Evolutionary conservation across 2,888 invertebrate genomes (phyloP).

Genomic region (Seladonia tumulorum): DNA sequence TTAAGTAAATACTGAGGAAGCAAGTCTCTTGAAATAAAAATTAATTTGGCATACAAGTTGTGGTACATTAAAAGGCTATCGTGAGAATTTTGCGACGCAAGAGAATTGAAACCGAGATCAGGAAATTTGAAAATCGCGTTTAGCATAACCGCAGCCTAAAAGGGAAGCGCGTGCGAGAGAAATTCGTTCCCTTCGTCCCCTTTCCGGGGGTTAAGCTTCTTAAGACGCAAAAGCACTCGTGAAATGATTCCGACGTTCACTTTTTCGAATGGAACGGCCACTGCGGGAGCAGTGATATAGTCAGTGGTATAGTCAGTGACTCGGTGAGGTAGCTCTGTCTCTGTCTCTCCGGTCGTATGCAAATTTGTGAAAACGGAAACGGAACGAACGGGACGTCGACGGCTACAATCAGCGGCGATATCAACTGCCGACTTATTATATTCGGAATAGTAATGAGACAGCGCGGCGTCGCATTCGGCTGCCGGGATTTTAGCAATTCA

Average conservation of each 20-base stretch:
- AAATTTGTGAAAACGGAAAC: slow-evolving; percentile 45
- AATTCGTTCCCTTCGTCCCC: neutral
- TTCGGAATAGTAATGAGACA: slow-evolving; percentile 72
- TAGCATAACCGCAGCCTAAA: neutral
- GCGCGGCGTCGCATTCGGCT: slow-evolving; percentile 1
- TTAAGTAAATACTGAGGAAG: too few relatives aligned
- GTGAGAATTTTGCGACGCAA: neutral
- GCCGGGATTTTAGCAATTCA: slow-evolving; percentile 73
- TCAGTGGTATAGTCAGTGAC: neutral
- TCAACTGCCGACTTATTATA: slow-evolving; percentile 71
- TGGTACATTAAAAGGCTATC: too few relatives aligned
- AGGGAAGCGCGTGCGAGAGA: too few relatives aligned
- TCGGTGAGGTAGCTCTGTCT: neutral
- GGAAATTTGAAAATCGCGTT: slow-evolving; percentile 11
- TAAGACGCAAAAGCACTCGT: slow-evolving; percentile 36
- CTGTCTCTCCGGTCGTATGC: slow-evolving; percentile 41
- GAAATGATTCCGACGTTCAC: slow-evolving; percentile 31
- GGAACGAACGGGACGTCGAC: slow-evolving; percentile 25
- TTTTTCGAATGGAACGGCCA: slow-evolving; percentile 27
- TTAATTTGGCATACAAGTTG: neutral
- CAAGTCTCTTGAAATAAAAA: too few relatives aligned
- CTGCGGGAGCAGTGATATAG: neutral
- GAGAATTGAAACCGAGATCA: neutral
- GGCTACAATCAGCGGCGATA: slow-evolving; percentile 48
- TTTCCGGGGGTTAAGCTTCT: slow-evolving; percentile 15